Base-by-base conservation (phyloP, 2,797 vertebrate species). In the Microcaecilia unicolor region DNA sequence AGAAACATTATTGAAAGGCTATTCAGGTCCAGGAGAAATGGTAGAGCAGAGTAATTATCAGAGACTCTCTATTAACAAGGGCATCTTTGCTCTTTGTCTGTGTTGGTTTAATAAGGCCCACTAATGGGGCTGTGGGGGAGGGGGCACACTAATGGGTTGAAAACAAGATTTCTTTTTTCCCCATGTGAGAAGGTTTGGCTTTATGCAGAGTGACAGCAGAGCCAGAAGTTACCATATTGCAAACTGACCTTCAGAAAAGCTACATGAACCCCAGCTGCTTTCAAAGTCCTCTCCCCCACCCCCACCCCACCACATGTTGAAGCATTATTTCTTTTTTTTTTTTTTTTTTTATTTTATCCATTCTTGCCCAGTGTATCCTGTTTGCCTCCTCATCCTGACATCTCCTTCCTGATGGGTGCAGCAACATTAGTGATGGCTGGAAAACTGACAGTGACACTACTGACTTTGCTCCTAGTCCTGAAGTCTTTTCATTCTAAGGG, bases 1-100 rank as follows among this genome's bases (percentile, higher is more conserved):
- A 85, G 84, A 87, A 89, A 90, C 87, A 88, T 88, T 88, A 86
- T 88, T 87, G 78, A 87, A 86, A 86, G 80, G 67, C 78, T 74
- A 81, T 89, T 89, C 76, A 87, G 67, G 48, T 58, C 60, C 61
- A 66, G 78, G 81, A 83, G 83, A 80, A 79, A 78, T 69, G 25
- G 74, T 69, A 51, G 64, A 70, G 80, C 80, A 67, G 59, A 84
- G 81, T 83, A 86, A 87, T 89, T 88, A 87, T 80, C 53, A 40
- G 58, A 77, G 73, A 78, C 75, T 75, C 76, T 80, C 73, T 69
- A 81, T 82, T 84, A 83, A 78, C 62, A 61, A 73, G 80, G 79
- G 64, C 82, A 78, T 79, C 70, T 78, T 71, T 69, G 50, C 72
- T 72, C 64, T 86, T 88, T 89, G 83, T 89, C 74, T 85, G 77